A percentile compares a stretch with the other conserved stretches of the same genome.
phyloP scores from a whole-genome alignment of 1,140 invertebrate species.

The Mylabris phalerata region DNA sequence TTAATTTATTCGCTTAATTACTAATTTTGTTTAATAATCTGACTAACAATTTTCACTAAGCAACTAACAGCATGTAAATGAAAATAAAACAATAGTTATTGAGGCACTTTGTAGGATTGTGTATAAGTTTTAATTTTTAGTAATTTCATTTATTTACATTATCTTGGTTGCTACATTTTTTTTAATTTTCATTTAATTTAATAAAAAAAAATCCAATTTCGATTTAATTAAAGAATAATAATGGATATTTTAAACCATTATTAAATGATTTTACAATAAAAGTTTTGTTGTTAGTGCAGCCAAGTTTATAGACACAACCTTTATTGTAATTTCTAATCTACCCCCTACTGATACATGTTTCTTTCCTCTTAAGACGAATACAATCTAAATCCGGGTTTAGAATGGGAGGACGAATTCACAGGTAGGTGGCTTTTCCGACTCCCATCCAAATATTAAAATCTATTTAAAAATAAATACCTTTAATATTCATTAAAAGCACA shows the following conservation, averaged over 20 bases:
- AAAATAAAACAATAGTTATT: not conserved
- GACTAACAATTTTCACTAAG: too few relatives aligned
- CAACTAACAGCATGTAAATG: slow-evolving; percentile 7
- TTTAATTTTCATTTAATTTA: not conserved
- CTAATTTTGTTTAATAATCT: too few relatives aligned
- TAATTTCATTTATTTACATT: not conserved
- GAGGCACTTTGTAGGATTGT: not conserved
- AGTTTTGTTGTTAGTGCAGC: slow-evolving; percentile 16
- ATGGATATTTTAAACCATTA: not conserved
- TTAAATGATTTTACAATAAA: slow-evolving; percentile 3
- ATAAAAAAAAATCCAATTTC: not conserved
- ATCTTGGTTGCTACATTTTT: not conserved
- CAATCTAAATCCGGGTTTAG: slow-evolving; percentile 98
- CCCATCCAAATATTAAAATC: slow-evolving; percentile 13
- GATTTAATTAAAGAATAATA: slow-evolving; percentile 1
- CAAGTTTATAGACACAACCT: slow-evolving; percentile 14
- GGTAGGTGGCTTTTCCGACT: slow-evolving; percentile 69
- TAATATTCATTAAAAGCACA: too few relatives aligned
- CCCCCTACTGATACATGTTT: slow-evolving; percentile 53
- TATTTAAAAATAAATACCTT: too few relatives aligned
- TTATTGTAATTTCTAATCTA: slow-evolving; percentile 25
- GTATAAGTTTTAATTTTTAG: slow-evolving; percentile 9
- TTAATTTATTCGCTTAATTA: too few relatives aligned
- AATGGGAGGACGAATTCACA: slow-evolving; percentile 99
- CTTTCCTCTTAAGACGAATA: slow-evolving; percentile 85